phyloP scores from a whole-genome alignment of 2,797 vertebrate genomes.

The Ambastaia sidthimunki region DNA sequence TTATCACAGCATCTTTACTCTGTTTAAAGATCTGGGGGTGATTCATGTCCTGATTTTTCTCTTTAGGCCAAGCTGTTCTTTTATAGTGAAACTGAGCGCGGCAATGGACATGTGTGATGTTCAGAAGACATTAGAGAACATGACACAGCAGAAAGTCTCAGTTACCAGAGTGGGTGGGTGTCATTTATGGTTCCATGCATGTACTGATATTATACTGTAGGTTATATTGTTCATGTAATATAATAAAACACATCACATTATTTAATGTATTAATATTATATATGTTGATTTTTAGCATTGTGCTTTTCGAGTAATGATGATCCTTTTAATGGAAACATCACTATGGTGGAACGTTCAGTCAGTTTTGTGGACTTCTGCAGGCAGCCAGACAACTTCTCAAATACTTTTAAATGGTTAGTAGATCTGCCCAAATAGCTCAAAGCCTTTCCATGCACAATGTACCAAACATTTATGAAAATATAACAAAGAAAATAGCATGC shows the following conservation, averaged over 20 bases:
- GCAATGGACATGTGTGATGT: slow-evolving; percentile 61
- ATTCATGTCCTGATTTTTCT: not conserved
- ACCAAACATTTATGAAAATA: not conserved
- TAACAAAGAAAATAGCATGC: no score
- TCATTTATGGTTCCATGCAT: not conserved
- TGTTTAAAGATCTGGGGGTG: not conserved
- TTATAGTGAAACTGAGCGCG: slow-evolving; percentile 57
- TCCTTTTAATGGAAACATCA: not conserved
- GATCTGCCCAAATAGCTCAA: not conserved
- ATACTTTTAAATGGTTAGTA: slow-evolving; percentile 51
- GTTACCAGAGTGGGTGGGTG: slow-evolving; percentile 69
- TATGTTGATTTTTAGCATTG: slow-evolving; percentile 24
- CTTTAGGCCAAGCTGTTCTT: slow-evolving; percentile 51
- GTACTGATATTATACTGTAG: no score
- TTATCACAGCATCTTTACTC: not conserved
- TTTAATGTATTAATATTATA: no score
- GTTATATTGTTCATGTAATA: no score
- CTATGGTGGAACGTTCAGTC: not conserved
- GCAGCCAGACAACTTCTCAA: not conserved
- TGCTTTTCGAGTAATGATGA: not conserved
- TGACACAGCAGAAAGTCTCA: slow-evolving; percentile 27
- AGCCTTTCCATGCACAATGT: not conserved
- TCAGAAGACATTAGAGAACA: slow-evolving; percentile 26
- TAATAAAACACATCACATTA: no score
- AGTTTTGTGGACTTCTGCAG: not conserved